Evolutionary conservation across 2,888 invertebrate genomes (phyloP).

Genomic region (Pollenia griseotomentosa): DNA sequence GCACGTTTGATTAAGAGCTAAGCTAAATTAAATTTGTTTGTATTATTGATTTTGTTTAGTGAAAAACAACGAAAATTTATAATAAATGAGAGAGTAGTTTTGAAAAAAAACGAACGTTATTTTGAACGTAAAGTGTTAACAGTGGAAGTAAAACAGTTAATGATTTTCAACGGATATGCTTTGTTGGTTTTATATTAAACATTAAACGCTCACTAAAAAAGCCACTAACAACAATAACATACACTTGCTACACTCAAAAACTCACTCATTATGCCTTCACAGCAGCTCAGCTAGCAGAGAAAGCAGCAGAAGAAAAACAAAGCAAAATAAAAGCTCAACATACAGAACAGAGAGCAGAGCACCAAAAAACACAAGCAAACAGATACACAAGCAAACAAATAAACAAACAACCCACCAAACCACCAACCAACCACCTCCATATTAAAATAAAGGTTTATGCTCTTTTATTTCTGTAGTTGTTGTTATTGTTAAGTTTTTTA

Average conservation of each 20-base stretch:
- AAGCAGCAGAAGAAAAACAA: not conserved
- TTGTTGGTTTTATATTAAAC: slow-evolving; percentile 77
- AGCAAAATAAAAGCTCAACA: slow-evolving; percentile 41
- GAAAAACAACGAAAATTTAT: slow-evolving; percentile 27
- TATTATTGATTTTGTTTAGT: slow-evolving; percentile 19
- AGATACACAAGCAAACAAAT: not conserved
- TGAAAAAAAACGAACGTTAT: slow-evolving; percentile 30
- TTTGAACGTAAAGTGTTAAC: slow-evolving; percentile 68
- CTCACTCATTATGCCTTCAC: slow-evolving; percentile 52
- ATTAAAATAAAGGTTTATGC: slow-evolving; percentile 58
- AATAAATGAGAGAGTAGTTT: slow-evolving; percentile 44
- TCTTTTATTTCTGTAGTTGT: slow-evolving; percentile 42
- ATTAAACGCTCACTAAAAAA: slow-evolving; percentile 66
- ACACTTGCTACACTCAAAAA: slow-evolving; percentile 58
- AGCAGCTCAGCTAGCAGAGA: not conserved
- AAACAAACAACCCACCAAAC: slow-evolving; percentile 19
- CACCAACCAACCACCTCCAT: slow-evolving; percentile 55
- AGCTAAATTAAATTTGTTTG: slow-evolving; percentile 1
- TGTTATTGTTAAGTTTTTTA: slow-evolving; percentile 38
- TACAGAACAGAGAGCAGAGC: slow-evolving; percentile 29
- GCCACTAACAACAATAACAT: slow-evolving; percentile 59
- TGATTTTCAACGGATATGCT: slow-evolving; percentile 75
- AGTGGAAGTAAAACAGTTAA: slow-evolving; percentile 76
- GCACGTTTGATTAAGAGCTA: slow-evolving; percentile 24
- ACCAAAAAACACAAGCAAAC: not conserved